Percentiles rank a stretch among this genome's conserved stretches.
These are phyloP conservation scores for Lasioglossum oenotherae DNA, from an alignment of 2,888 invertebrate genomes.

Conservation along the genomic window DNA sequence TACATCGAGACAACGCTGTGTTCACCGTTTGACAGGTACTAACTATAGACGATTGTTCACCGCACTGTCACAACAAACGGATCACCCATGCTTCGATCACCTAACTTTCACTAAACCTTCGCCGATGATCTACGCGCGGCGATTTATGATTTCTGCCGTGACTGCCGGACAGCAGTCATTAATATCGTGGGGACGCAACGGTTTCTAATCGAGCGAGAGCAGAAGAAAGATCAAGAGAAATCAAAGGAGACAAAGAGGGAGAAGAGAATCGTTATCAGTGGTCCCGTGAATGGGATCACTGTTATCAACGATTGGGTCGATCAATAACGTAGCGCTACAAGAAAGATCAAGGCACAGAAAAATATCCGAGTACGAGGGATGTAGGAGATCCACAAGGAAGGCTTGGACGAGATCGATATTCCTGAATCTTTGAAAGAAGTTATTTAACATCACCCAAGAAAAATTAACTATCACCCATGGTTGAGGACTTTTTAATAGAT, in stretches of 20 bases:
- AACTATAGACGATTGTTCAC: background rate
- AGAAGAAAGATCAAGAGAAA: background rate
- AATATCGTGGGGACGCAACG: background rate
- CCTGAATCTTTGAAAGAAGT: no score
- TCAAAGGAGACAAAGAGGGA: background rate
- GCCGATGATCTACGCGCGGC: background rate
- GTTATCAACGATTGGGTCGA: conserved; percentile 17
- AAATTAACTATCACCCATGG: no score
- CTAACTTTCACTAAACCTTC: conserved; percentile 1
- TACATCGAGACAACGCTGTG: no score
- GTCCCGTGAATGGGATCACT: background rate
- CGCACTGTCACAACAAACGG: conserved; percentile 5
- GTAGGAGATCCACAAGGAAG: no score
- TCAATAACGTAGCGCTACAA: conserved; percentile 3
- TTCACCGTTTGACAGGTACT: background rate
- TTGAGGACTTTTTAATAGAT: no score
- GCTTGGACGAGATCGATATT: no score
- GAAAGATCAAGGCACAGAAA: background rate
- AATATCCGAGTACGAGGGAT: background rate
- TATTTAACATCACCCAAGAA: no score
- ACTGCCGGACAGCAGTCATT: background rate
- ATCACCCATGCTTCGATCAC: background rate
- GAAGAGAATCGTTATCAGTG: background rate
- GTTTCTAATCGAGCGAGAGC: background rate
- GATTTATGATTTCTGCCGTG: background rate